Base-by-base conservation (phyloP, 2,113 vertebrate species). In the Lampris incognitus region DNA sequence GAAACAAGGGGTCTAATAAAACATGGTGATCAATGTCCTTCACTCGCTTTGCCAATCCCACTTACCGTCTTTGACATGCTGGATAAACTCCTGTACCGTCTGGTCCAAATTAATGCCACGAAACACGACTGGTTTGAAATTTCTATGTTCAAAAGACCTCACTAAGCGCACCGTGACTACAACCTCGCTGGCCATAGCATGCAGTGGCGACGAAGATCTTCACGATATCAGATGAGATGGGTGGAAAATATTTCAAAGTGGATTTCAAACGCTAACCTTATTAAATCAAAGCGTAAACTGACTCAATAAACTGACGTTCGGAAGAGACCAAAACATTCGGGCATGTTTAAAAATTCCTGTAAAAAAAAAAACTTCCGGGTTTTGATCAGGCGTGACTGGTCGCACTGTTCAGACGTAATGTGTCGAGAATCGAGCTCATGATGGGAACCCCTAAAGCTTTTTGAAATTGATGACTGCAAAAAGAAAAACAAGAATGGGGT, bases 161-260 rank as follows among this genome's bases (percentile, higher is more conserved):
- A 98, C 94, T 0, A 99, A 92, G 0, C 97, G 96, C n/a, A 98
- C 95, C 0, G 97, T 97, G 72, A 99, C 0, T 2, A 96, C 96
- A 0, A 86, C 92, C 9, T 77, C 76, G 6, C 81, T 89, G 0
- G 94, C 92, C 96, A 96, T 97, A 74, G 4, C 38, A 7, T 5
- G 10, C 11, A 7, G 44, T 46, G 7, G 2, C 44, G 7, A 46
- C 44, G 7, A 4, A 2, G 44, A 46, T 46, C 44, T 24, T 3
- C 11, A 48, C n/a, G 11, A 24, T 9, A 10, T 63, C 6, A 6
- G 48, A 2, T 7, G 13, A 63, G 51, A 13, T 13, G 51, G 9
- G 5, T 52, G 9, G 9, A 2, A 9, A 52, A 10, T 9, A 51
- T 9, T 51, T 51, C 8, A 51, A 51, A 46, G 7, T 7, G 4